Base-by-base conservation (phyloP, 2,888 invertebrate species). In the Oxyscelio sp. region DNA sequence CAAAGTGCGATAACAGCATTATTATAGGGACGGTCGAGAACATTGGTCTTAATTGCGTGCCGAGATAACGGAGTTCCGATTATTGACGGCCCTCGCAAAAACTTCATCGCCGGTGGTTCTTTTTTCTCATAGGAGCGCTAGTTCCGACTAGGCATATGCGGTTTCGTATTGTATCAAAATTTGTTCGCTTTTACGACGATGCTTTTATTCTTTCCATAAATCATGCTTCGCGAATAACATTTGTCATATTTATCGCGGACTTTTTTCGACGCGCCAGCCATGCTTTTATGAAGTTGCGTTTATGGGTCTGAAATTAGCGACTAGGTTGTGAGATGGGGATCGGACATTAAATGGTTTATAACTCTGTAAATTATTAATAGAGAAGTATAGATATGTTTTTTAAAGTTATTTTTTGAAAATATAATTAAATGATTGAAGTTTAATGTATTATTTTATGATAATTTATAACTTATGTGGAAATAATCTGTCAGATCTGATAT, bases 1-100 rank as follows among this genome's bases (percentile, higher is more conserved):
- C 83, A 86, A 84, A 84, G 82, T 82, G 84, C 82, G 86, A 86
- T 86, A 86, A 82, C 84, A 75, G 86, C 84, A 61, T 84, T 86
- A 82, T 84, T 84, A 83, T 59, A 50, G 59, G 70, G 54, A 77
- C 75, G 77, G 68, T 85, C 80, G 78, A 78, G 74, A 61, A 70
- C 82, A 73, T 59, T 54, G 85, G 71, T 77, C 71, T 80, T 80
- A 80, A 73, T 80, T 79, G 75, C 77, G 84, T 77, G 84, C 71
- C 54, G 59, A 83, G 84, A 77, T 84, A 80, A 75, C 80, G 79
- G 79, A 74, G 68, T 70, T 17, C 77, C 40, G 75, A 84, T 84
- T 84, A 84, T 84, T 84, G 80, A 85, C 84, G 71, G 77, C 80
- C 84, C 84, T 71, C 56, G 80, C 84, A 77, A 75, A 84, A 80